These are phyloP conservation scores for Adelognathus sp. DNA, from an alignment of 2,888 invertebrate species.

Conservation along the genomic window DNA sequence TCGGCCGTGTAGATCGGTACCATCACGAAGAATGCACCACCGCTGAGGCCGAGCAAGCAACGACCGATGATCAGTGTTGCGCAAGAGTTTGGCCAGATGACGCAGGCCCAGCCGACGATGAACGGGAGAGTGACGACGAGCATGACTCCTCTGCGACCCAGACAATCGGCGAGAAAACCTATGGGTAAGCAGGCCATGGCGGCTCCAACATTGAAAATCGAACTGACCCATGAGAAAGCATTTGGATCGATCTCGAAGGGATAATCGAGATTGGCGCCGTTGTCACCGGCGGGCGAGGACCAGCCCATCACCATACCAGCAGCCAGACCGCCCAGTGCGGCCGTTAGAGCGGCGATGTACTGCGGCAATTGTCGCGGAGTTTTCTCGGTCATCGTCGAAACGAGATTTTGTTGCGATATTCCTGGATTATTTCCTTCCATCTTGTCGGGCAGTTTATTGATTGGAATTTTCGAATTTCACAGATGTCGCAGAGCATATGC, in stretches of 20 bases:
- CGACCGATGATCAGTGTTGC: constrained; percentile 86
- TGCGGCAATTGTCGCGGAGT: constrained; percentile 86
- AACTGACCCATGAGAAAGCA: constrained; percentile 88
- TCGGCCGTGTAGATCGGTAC: too few relatives aligned
- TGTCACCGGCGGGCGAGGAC: too few relatives aligned
- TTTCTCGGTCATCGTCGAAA: too few relatives aligned
- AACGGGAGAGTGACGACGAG: constrained; percentile 86
- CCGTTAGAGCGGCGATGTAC: constrained; percentile 86
- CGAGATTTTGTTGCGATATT: too few relatives aligned
- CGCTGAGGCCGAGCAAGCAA: constrained; percentile 88
- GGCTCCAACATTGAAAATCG: constrained; percentile 88
- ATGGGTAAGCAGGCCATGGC: constrained; percentile 88
- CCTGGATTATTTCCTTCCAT: too few relatives aligned
- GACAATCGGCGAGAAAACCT: constrained; percentile 85
- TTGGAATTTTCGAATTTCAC: too few relatives aligned
- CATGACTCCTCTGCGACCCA: constrained; percentile 90
- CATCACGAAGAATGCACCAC: too few relatives aligned
- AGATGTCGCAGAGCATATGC: too few relatives aligned
- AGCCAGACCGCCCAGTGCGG: constrained; percentile 90
- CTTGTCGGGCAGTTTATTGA: too few relatives aligned
- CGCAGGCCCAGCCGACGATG: constrained; percentile 89
- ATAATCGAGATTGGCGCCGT: constrained; percentile 79
- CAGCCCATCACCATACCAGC: constrained; percentile 90
- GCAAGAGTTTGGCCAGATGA: constrained; percentile 84
- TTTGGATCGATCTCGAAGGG: constrained; percentile 82